Evolutionary conservation across 2,113 vertebrate genomes (phyloP), one percentile per base, ranked within the genome.

Genomic region (Ochotona princeps): DNA sequence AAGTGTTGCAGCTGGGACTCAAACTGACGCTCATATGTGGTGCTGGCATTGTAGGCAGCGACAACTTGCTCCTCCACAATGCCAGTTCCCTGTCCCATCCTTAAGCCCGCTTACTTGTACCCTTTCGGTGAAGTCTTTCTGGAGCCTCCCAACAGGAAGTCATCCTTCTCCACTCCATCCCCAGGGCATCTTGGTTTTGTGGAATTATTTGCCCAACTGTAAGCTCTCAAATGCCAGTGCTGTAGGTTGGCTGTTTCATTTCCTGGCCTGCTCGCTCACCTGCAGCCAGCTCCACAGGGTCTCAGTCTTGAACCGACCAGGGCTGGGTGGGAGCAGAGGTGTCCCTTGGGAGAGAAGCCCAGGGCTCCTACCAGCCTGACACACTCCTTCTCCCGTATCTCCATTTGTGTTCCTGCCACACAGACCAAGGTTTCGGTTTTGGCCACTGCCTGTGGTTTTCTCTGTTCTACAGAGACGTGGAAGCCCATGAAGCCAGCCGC

Each of bases 181-280:
- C 66, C 15, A 73, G 3, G 13, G 17, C 1, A 23, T 44, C 57
- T 38, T 4, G 12, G 10, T 15, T 7, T 74, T 35, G n/a, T 76
- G 7, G 23, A 8, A 4, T 1, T 2, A 28, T 17, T 20, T n/a
- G 13, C 38, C 17, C 8, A 20, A 20, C 12, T 5, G 2, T 66
- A 35, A 79, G 66, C 38, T 47, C 51, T 80, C 1, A 76, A 18
- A 38, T 49, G 30, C 26, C 4, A 12, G 75, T 12, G 14, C 3
- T n/a, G 61, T 57, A 28, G n/a, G 17, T 21, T 44, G 85, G 25
- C 6, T 51, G 25, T 83, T n/a, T 47, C n/a, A n/a, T 78, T 38
- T 20, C 38, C 26, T 18, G 66, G 5, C 38, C 44, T 23, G 32
- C n/a, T 15, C 8, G 44, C 10, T n/a, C 65, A 11, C 44, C 69